A percentile compares a stretch with the other conserved stretches of the same genome.
Evolutionary conservation across 2,888 invertebrate species (phyloP).

Genomic region (Phyllotreta cruciferae): DNA sequence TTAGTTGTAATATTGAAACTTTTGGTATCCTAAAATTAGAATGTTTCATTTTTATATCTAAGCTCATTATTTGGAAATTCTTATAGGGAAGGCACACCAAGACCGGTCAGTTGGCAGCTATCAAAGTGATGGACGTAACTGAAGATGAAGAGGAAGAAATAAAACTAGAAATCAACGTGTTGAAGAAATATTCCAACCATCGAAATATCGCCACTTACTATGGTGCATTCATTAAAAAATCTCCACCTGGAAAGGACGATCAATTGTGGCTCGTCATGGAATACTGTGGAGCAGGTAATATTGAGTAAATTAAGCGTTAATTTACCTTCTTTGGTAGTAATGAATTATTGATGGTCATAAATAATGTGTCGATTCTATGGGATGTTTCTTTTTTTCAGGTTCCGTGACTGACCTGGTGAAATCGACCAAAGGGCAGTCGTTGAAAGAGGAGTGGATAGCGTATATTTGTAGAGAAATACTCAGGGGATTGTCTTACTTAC

Average conservation of each 20-base stretch:
- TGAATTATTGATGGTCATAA: background rate
- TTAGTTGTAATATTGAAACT: too few relatives aligned
- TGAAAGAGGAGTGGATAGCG: conserved; percentile 99
- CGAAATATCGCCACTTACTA: conserved; percentile 99
- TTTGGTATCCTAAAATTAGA: too few relatives aligned
- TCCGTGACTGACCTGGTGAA: conserved; percentile 99
- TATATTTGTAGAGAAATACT: conserved; percentile 97
- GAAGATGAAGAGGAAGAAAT: conserved; percentile 99
- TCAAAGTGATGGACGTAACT: conserved; percentile 99
- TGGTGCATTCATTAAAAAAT: conserved; percentile 99
- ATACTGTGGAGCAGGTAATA: conserved; percentile 93
- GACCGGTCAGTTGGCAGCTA: conserved; percentile 99
- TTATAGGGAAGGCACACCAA: conserved; percentile 96
- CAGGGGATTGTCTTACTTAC: conserved; percentile 95
- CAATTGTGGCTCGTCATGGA: conserved; percentile 99
- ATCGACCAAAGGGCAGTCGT: conserved; percentile 96
- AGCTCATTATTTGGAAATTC: background rate
- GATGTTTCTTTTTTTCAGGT: conserved; percentile 62
- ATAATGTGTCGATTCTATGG: too few relatives aligned
- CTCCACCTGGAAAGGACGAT: conserved; percentile 98
- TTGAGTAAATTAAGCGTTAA: background rate
- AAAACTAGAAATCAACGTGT: conserved; percentile 98
- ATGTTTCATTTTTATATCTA: too few relatives aligned
- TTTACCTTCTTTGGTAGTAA: background rate
- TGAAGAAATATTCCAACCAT: conserved; percentile 98